These are phyloP conservation scores for Limnephilus lunatus DNA, from an alignment of 2,888 invertebrate genomes.

Conservation along the genomic window DNA sequence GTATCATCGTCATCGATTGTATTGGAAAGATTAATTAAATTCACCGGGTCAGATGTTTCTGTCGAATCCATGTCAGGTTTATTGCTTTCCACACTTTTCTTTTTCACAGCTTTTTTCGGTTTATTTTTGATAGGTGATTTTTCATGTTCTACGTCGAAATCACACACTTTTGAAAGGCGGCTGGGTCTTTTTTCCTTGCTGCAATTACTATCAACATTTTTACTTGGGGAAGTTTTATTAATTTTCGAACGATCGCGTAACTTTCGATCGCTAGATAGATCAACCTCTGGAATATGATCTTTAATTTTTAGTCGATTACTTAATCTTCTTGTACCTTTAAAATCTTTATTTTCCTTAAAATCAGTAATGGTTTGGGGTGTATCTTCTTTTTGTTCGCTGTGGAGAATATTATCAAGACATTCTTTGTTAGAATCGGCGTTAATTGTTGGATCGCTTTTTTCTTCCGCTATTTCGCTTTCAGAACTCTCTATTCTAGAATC, in stretches of 20 bases:
- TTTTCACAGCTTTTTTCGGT: not conserved
- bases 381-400: not conserved
- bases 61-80: not conserved
- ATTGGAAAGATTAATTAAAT: not conserved
- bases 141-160: not conserved
- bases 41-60: not conserved
- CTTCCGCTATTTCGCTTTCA: not conserved
- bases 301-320: not conserved
- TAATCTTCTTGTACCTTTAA: not conserved
- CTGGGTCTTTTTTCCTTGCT: not conserved
- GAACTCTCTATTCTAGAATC: not conserved
- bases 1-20: not conserved
- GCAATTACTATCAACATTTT: not conserved
- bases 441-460: not conserved
- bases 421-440: not conserved
- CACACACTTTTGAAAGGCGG: not conserved
- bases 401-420: not conserved
- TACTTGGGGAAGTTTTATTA: not conserved
- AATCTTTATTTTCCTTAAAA: not conserved
- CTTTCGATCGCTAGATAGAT: not conserved
- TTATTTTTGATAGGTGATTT: not conserved
- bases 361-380: not conserved
- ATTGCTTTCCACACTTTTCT: not conserved
- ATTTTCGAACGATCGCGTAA: not conserved
- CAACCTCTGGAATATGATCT: not conserved